A percentile compares a stretch with the other conserved stretches of the same genome.
These are phyloP conservation scores for Sylvia borin DNA, from an alignment of 2,797 vertebrate species.

Conservation along the genomic window DNA sequence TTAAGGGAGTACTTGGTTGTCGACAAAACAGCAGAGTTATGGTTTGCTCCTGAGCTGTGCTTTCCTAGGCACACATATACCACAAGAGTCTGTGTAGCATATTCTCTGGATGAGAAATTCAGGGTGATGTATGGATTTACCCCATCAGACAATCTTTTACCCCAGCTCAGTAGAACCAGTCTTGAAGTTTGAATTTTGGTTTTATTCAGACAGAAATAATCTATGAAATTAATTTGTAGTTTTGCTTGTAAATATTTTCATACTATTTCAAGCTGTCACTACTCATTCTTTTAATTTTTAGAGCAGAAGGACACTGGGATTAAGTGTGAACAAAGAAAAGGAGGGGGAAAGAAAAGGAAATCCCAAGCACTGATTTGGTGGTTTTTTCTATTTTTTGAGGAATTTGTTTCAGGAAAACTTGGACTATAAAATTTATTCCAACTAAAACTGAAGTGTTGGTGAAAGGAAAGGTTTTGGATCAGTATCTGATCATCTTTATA, in stretches of 20 bases:
- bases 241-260: background rate
- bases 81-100: background rate
- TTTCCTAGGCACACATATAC: background rate
- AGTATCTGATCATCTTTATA: background rate
- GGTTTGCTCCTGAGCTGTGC: background rate
- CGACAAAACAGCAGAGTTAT: background rate
- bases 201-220: background rate
- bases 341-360: background rate
- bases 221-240: background rate
- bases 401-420: background rate
- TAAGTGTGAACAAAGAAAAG: background rate
- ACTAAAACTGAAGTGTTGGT: background rate
- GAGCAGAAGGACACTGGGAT: background rate
- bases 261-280: background rate
- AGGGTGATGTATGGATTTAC: background rate
- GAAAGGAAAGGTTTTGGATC: background rate
- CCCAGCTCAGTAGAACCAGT: background rate
- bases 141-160: background rate
- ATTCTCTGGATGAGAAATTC: background rate
- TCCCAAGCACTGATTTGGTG: background rate
- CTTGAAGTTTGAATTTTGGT: background rate
- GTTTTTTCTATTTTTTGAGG: background rate
- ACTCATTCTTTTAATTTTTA: background rate
- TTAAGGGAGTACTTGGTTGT: slow-evolving; percentile 26
- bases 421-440: background rate